These are phyloP conservation scores for Oncorhynchus nerka DNA, from an alignment of 2,113 vertebrate species.

Conservation along the genomic window DNA sequence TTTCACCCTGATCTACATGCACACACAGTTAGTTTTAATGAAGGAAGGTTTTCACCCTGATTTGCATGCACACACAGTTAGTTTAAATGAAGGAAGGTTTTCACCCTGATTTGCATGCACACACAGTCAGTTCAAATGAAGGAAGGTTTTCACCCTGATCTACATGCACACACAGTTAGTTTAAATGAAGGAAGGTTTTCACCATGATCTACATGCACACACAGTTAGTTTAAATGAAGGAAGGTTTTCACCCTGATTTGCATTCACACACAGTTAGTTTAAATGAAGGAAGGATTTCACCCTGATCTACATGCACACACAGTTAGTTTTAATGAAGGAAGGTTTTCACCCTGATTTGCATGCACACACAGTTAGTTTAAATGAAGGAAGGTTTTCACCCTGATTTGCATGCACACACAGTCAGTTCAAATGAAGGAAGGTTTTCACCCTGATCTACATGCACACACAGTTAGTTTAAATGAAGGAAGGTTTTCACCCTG, in stretches of 20 bases:
- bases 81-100: conserved; percentile 16
- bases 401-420: conserved; percentile 28
- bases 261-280: conserved; percentile 19
- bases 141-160: not conserved
- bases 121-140: conserved; percentile 15
- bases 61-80: conserved; percentile 27
- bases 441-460: conserved; percentile 29
- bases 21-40: conserved; percentile 11
- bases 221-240: conserved; percentile 26
- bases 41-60: conserved; percentile 17
- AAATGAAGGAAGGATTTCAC: conserved; percentile 15
- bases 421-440: conserved; percentile 15
- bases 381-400: conserved; percentile 17
- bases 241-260: conserved; percentile 25
- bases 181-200: conserved; percentile 15
- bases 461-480: conserved; percentile 13
- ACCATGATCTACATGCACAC: conserved; percentile 28
- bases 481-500: conserved; percentile 12
- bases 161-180: conserved; percentile 22
- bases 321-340: conserved; percentile 15
- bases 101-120: conserved; percentile 28
- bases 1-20: conserved; percentile 29
- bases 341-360: conserved; percentile 28
- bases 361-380: conserved; percentile 28
- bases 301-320: conserved; percentile 28